Percentiles rank a stretch among this genome's conserved stretches.
These are phyloP conservation scores for Sycon ciliatum DNA, from an alignment of 37 sponge, comb jelly and placozoan genomes.

Conservation along the genomic window DNA sequence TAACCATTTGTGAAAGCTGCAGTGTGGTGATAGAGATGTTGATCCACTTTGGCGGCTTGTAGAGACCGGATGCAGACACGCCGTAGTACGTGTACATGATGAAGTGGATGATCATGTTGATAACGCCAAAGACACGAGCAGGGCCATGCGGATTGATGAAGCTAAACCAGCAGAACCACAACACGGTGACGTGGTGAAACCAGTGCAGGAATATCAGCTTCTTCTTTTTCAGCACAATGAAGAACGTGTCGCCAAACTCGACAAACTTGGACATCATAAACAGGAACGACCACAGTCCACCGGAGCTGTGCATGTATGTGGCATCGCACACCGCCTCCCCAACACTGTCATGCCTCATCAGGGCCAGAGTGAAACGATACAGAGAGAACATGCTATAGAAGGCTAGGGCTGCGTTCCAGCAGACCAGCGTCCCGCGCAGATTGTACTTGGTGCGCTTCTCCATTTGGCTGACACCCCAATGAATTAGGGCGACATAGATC, in stretches of 20 bases:
- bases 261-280: slow-evolving; percentile 71
- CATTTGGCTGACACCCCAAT: no score
- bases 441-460: no score
- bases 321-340: no score
- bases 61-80: slow-evolving; percentile 49
- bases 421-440: no score
- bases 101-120: slow-evolving; percentile 79
- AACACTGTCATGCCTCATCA: no score
- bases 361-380: no score
- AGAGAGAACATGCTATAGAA: no score
- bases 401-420: no score
- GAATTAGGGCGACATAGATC: no score
- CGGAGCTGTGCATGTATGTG: no score
- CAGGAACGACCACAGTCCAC: slow-evolving; percentile 51
- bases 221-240: slow-evolving; percentile 76
- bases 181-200: slow-evolving; percentile 94
- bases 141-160: slow-evolving; percentile 32
- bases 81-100: slow-evolving; percentile 91
- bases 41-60: slow-evolving; percentile 54
- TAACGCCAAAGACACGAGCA: slow-evolving; percentile 53
- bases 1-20: slow-evolving; percentile 81
- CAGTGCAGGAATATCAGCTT: slow-evolving; percentile 82
- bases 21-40: slow-evolving; percentile 61
- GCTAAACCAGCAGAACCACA: slow-evolving; percentile 73
- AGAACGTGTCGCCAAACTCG: slow-evolving; percentile 75